Base-by-base conservation (phyloP, 2,888 invertebrate genomes). In the Athalia cordata region DNA sequence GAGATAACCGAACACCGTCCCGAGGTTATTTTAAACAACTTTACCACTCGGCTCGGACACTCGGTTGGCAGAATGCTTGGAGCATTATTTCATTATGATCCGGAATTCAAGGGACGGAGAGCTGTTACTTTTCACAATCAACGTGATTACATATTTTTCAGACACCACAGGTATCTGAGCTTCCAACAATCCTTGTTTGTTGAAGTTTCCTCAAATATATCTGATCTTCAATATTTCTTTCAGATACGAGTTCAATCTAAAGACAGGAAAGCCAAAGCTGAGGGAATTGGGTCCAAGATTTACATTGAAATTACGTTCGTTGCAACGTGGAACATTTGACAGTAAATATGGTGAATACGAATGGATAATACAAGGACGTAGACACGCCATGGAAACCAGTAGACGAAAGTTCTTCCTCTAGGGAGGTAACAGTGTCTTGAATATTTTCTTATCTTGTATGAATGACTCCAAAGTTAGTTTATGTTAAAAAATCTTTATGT, bases 91-190 rank as follows among this genome's bases (percentile, higher is more conserved):
- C 98, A 99, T 90, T 97, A 97, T 90, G 95, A 97, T 90, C 99
- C 99, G 0, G 95, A 99, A 90, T 99, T 98, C 91, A 94, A 94
- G 82, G 99, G 99, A 0, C 93, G 98, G 4, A 93, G 99, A 80
- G 97, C 95, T 0, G 97, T 98, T 80, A 99, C 99, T 50, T 99
- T 99, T 90, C 99, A 99, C 91, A 99, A 99, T 91, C 99, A 99
- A 90, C 93, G 99, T 79, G 99, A 99, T 92, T 99, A 96, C 89
- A 97, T 99, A 85, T 99, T 99, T 92, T 99, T 99, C 89, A 94
- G 99, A 78, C 99, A 99, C 91, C 99, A 99, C 90, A 94, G 98
- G 94, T 96, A 86, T 82, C 85, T 11, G 49, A 15, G n/a, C 45
- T 72, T 29, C 29, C 29, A 29, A 29, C 29, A 29, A 29, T 29